Conservation (phyloP, 2,797 vertebrate species). For the Acanthurus leucopareius region DNA sequence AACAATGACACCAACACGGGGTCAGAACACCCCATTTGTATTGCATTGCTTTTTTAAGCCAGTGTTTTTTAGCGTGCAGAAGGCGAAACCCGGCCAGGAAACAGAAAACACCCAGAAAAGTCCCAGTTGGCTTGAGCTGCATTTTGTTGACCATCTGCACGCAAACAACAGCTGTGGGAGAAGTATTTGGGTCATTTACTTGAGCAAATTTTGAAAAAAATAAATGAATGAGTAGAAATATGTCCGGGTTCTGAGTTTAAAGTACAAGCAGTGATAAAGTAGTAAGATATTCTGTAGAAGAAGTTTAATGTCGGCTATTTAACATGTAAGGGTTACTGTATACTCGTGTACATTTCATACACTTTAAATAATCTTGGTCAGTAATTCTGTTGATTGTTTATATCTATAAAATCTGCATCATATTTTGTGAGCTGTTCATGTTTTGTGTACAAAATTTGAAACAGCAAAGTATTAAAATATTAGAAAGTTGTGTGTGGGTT, state of each 20-base stretch:
- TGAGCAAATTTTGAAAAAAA: not conserved
- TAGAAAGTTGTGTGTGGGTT: not conserved
- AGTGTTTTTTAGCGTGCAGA: not conserved
- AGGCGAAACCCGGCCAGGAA: constrained; percentile 3
- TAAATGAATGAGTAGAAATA: not conserved
- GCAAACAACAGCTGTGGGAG: not conserved
- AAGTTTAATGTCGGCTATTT: too few species aligned
- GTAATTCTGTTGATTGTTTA: too few species aligned
- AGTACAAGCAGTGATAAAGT: too few species aligned
- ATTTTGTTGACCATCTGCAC: not conserved
- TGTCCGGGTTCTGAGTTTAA: not conserved
- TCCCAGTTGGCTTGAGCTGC: constrained; percentile 5
- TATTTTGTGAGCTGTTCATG: too few species aligned
- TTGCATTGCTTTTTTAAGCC: not conserved
- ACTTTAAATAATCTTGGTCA: too few species aligned
- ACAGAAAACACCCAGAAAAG: constrained; percentile 14
- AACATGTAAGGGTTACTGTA: too few species aligned
- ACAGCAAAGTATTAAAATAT: not conserved
- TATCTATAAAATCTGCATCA: too few species aligned
- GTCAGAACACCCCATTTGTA: not conserved
- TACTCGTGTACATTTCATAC: too few species aligned
- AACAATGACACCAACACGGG: not conserved
- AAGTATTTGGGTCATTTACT: not conserved
- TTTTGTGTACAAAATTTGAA: not conserved
- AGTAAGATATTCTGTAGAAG: too few species aligned